Conservation (phyloP, 1,140 invertebrate species). For the Nixonia krombeini region DNA sequence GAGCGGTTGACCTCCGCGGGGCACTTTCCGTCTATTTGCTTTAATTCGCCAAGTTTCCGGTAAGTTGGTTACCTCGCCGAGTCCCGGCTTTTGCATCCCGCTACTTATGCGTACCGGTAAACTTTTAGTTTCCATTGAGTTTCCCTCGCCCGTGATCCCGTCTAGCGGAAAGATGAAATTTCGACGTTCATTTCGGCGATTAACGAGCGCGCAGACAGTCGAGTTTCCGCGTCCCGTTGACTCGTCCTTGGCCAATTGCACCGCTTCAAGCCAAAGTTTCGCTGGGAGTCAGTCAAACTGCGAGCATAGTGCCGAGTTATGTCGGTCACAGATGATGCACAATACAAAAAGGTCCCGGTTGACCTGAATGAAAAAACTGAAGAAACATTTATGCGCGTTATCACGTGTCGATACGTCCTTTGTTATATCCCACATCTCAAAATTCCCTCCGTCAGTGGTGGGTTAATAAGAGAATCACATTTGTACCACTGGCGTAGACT, state of each 20-base stretch:
- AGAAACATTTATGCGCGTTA: no score
- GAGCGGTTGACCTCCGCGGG: slow-evolving; percentile 47
- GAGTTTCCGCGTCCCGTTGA: no score
- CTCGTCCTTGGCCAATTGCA: background rate
- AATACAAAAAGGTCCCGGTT: no score
- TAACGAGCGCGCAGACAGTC: slow-evolving; percentile 21
- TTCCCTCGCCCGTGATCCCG: slow-evolving; percentile 33
- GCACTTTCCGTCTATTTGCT: slow-evolving; percentile 56
- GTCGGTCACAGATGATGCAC: no score
- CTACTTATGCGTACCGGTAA: slow-evolving; percentile 47
- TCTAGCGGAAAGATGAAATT: slow-evolving; percentile 42
- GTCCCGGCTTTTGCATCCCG: slow-evolving; percentile 19
- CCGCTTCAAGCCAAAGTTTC: background rate
- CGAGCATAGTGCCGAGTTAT: no score
- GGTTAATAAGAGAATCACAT: no score
- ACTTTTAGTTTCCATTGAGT: slow-evolving; percentile 44
- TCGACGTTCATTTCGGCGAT: slow-evolving; percentile 45
- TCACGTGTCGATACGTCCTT: no score
- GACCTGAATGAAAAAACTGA: no score
- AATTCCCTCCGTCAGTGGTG: no score
- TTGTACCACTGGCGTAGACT: no score
- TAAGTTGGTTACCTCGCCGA: slow-evolving; percentile 46
- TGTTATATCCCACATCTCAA: no score
- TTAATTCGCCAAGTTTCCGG: slow-evolving; percentile 57
- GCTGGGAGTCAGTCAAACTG: no score